Conservation (phyloP, 92 coral and sea anemone species). For the Actinernus sp. region DNA sequence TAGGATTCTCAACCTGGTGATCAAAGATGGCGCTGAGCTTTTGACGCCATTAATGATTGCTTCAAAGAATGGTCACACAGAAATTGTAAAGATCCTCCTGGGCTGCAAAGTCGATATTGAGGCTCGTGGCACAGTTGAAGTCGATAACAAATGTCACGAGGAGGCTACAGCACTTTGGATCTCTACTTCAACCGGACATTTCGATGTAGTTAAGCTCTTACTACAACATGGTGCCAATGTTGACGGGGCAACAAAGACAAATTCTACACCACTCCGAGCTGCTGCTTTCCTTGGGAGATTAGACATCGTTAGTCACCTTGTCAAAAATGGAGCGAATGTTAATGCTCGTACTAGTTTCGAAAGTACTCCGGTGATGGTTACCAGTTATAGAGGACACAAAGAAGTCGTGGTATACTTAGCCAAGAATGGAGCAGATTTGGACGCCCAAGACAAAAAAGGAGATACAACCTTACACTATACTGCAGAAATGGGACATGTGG, state of each 20-base stretch:
- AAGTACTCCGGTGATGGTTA: conserved; percentile 85
- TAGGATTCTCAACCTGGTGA: too few relatives aligned
- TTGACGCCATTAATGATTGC: conserved; percentile 80
- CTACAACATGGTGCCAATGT: too few relatives aligned
- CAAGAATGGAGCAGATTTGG: conserved; percentile 61
- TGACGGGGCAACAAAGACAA: conserved; percentile 78
- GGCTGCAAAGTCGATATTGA: conserved; percentile 75
- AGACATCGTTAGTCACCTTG: too few relatives aligned
- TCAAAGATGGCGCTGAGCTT: too few relatives aligned
- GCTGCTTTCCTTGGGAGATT: conserved; percentile 80
- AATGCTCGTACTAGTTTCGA: conserved; percentile 80
- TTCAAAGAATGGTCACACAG: conserved; percentile 74
- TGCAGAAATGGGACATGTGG: conserved; percentile 73
- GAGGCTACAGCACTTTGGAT: conserved; percentile 82
- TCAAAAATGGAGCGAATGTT: conserved; percentile 78
- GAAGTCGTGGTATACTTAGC: conserved; percentile 66
- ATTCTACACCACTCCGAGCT: conserved; percentile 83
- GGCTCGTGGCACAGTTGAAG: conserved; percentile 78
- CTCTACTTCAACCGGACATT: conserved; percentile 77
- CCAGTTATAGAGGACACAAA: conserved; percentile 80
- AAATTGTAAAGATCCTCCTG: conserved; percentile 74
- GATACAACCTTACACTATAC: conserved; percentile 81
- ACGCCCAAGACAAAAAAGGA: conserved; percentile 80
- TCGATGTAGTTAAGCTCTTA: conserved; percentile 75
- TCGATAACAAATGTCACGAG: conserved; percentile 79